Conservation (phyloP, 64 coral and sea anemone species). For the Porites australiensis region DNA sequence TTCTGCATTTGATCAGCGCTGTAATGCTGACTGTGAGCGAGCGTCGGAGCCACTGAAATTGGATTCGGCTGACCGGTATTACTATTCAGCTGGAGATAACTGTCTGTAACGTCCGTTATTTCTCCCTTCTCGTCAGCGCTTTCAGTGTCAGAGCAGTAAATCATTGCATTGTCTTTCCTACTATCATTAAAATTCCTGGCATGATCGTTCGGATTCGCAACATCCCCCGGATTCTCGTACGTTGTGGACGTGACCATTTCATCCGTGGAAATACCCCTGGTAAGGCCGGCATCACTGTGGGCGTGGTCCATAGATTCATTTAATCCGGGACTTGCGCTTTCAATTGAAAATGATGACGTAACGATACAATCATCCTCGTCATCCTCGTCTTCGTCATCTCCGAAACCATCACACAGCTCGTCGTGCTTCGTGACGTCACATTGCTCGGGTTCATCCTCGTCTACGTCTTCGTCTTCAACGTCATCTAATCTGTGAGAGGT, state of each 20-base stretch:
- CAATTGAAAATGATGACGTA: slow-evolving; percentile 90
- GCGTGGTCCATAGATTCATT: slow-evolving; percentile 70
- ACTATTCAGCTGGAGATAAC: not conserved
- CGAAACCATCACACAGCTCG: slow-evolving; percentile 75
- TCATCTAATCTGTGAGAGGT: slow-evolving; percentile 28
- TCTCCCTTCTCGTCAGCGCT: slow-evolving; percentile 78
- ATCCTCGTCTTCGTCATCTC: slow-evolving; percentile 88
- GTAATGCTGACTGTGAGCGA: not conserved
- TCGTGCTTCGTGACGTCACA: slow-evolving; percentile 62
- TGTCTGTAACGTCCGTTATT: not conserved
- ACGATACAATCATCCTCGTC: slow-evolving; percentile 94
- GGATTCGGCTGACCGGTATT: not conserved
- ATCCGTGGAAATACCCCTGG: slow-evolving; percentile 47
- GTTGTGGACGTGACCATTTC: slow-evolving; percentile 77
- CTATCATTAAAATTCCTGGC: not conserved
- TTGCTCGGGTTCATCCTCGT: slow-evolving; percentile 50
- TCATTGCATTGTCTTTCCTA: slow-evolving; percentile 25
- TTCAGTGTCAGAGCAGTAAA: slow-evolving; percentile 68
- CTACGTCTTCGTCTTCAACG: slow-evolving; percentile 52
- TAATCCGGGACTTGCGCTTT: slow-evolving; percentile 77
- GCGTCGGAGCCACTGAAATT: not conserved
- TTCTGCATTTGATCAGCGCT: slow-evolving; percentile 20
- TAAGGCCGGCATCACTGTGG: slow-evolving; percentile 15
- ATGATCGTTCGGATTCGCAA: not conserved
- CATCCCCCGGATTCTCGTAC: slow-evolving; percentile 2